Evolutionary conservation across 30 jellyfish, hydroid and myxozoan species (phyloP).

Genomic region (Aurelia aurita complex sp. Pacific): DNA sequence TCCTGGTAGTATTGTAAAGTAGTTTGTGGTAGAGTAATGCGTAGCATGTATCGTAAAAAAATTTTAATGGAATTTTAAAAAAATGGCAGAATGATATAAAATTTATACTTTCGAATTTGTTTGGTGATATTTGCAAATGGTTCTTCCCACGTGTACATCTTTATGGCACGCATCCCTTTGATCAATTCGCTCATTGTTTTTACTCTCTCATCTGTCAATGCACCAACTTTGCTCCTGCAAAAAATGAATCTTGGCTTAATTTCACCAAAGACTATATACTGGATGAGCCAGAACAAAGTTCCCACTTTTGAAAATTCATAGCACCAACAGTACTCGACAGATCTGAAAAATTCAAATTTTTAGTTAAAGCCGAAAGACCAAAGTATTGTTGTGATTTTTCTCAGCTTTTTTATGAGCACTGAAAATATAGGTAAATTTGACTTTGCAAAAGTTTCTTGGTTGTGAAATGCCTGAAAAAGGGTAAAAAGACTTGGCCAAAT

Average conservation of each 20-base stretch:
- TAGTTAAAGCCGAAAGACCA: not conserved
- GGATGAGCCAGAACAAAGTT: not conserved
- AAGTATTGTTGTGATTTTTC: not conserved
- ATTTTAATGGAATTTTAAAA: not conserved
- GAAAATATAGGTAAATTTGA: no score
- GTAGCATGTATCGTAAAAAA: no score
- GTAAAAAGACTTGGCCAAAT: no score
- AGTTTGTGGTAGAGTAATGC: no score
- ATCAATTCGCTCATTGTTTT: constrained; percentile 59
- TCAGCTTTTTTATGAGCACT: not conserved
- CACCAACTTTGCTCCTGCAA: constrained; percentile 46
- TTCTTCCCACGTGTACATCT: constrained; percentile 77
- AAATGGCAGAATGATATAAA: not conserved
- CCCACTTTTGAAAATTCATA: no score
- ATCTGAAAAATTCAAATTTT: no score
- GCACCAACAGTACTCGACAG: no score
- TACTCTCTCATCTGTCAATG: constrained; percentile 69
- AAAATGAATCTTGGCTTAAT: no score
- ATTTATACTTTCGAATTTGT: constrained; percentile 40
- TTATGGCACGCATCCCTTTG: constrained; percentile 71
- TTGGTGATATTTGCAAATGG: constrained; percentile 42
- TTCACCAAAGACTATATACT: not conserved
- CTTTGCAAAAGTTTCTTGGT: no score
- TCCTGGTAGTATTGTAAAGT: no score
- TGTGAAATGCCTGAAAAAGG: no score